Base-by-base conservation (phyloP, 2,888 invertebrate species). In the Zygogramma bicolorata region DNA sequence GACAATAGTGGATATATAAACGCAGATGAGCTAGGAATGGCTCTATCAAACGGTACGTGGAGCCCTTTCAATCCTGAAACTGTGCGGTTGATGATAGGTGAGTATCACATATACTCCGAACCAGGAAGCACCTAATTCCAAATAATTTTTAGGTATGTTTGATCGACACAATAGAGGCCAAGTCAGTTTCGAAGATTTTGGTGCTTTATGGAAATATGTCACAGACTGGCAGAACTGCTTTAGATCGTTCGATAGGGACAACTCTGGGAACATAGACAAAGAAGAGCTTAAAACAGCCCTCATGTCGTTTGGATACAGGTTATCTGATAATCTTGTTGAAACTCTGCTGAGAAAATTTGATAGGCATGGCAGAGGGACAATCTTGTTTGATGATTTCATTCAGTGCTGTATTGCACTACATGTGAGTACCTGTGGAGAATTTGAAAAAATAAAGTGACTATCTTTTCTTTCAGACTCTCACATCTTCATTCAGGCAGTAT, bases 181-280 rank as follows among this genome's bases (percentile, higher is more conserved):
- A 0, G 97, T 99, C 66, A 94, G 92, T 80, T 98, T 98, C 87
- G 94, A 97, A 82, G 98, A 99, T 86, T 99, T 99, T 88, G 95
- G 95, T 61, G 94, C 96, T 0, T 88, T 99, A 0, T 99, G 99
- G 99, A 97, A 97, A 86, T 99, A 98, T 87, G 96, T 99, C 0
- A 96, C 95, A 5, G 98, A 99, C 83, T 99, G 99, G 99, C 97
- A 98, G 85, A 93, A 92, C 83, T 97, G 97, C 85, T 99, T 99
- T 87, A 91, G 95, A 42, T 93, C 95, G 0, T 99, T 97, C 85
- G 99, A 99, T 86, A 89, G 93, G 40, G 98, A 99, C 84, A 94
- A 93, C 84, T 95, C 95, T 2, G 95, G 99, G 25, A 95, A 95
- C 82, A 99, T 99, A 79, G 98, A 98, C 87, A 92, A 91, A 80